A percentile compares a stretch with the other conserved stretches of the same genome.
These are phyloP conservation scores for Spodoptera litura DNA, from an alignment of 1,140 invertebrate genomes.

Conservation along the genomic window DNA sequence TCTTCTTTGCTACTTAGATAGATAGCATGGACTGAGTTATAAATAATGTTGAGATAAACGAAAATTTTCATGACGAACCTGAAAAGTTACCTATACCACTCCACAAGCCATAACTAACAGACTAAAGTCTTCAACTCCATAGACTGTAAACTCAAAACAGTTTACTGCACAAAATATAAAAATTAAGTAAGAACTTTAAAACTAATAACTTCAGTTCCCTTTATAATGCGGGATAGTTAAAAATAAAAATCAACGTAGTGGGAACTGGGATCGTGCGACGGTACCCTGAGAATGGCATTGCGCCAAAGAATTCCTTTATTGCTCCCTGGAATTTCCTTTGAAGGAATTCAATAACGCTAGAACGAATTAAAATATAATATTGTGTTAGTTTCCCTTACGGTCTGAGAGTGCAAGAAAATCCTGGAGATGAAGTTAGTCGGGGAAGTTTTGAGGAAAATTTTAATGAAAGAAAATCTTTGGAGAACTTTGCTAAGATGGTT, in stretches of 20 bases:
- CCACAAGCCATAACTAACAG: not conserved
- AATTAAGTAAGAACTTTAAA: slow-evolving; percentile 6
- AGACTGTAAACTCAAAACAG: not conserved
- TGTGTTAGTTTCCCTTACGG: slow-evolving; percentile 9
- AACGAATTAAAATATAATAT: slow-evolving; percentile 52
- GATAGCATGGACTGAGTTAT: no score
- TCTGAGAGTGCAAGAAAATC: no score
- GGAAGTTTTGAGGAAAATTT: no score
- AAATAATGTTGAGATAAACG: no score
- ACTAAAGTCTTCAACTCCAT: not conserved
- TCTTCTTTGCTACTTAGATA: no score
- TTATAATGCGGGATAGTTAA: slow-evolving; percentile 39
- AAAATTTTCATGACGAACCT: no score
- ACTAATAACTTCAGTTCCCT: slow-evolving; percentile 20
- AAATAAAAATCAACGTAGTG: slow-evolving; percentile 40
- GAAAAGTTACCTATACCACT: no score
- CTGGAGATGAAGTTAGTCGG: no score
- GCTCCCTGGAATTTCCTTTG: slow-evolving; percentile 49
- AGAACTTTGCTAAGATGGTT: no score
- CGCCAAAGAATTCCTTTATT: slow-evolving; percentile 58
- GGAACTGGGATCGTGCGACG: not conserved
- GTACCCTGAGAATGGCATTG: slow-evolving; percentile 44
- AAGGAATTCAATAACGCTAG: slow-evolving; percentile 53
- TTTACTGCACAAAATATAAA: not conserved
- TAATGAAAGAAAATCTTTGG: no score